Conservation (phyloP, 2,113 vertebrate genomes). For the Colistium nudipinnis region DNA sequence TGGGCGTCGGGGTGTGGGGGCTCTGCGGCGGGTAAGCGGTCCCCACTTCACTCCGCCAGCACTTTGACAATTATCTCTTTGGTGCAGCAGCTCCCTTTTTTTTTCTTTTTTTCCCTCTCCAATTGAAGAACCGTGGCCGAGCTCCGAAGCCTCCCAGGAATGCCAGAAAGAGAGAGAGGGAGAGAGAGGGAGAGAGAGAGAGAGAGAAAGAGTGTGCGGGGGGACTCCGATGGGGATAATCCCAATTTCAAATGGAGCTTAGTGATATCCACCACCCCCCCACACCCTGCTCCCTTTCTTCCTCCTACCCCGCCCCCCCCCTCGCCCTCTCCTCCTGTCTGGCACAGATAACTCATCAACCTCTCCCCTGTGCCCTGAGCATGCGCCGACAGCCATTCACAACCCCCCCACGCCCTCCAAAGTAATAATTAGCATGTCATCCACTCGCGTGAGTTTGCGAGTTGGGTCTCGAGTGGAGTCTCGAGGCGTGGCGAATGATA, state of each 20-base stretch:
- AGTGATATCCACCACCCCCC: slow-evolving; percentile 70
- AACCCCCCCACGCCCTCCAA: slow-evolving; percentile 18
- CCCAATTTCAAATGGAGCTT: slow-evolving; percentile 80
- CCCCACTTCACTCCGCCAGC: slow-evolving; percentile 57
- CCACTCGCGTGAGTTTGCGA: slow-evolving; percentile 26
- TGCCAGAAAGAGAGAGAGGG: slow-evolving; percentile 50
- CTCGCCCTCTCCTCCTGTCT: slow-evolving; percentile 72
- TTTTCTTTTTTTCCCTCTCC: slow-evolving; percentile 40
- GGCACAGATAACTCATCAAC: slow-evolving; percentile 77
- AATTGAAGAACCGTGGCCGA: slow-evolving; percentile 43
- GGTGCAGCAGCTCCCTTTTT: slow-evolving; percentile 57
- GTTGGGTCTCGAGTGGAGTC: slow-evolving; percentile 2
- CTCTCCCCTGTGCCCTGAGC: slow-evolving; percentile 29
- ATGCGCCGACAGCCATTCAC: slow-evolving; percentile 35
- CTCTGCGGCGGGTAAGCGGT: slow-evolving; percentile 37
- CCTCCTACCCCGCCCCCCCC: slow-evolving; percentile 36
- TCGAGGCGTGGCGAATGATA: not conserved
- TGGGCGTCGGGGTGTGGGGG: slow-evolving; percentile 21
- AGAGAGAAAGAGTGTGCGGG: slow-evolving; percentile 34
- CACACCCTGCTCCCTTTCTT: slow-evolving; percentile 53
- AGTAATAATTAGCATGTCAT: slow-evolving; percentile 73
- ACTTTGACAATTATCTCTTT: slow-evolving; percentile 74
- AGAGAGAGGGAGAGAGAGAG: not conserved
- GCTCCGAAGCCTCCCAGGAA: slow-evolving; percentile 69
- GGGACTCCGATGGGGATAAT: slow-evolving; percentile 73